These are phyloP conservation scores for Microchirus variegatus DNA, from an alignment of 2,797 vertebrate genomes.

Conservation along the genomic window DNA sequence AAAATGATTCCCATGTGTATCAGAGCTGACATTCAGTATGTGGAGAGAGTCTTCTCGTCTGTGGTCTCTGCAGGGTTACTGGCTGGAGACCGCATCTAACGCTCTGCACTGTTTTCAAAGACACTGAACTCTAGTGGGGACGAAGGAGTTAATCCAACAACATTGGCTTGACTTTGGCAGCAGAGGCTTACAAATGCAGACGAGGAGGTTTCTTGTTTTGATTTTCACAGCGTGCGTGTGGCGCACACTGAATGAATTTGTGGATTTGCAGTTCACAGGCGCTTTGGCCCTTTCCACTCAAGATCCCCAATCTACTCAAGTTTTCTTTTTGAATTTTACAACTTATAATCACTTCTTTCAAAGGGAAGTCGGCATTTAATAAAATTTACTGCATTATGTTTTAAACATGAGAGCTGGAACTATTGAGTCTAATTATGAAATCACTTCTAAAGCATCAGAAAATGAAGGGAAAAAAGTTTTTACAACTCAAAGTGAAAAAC, in stretches of 20 bases:
- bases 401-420: no score
- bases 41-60: constrained; percentile 44
- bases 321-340: not conserved
- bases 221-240: constrained; percentile 27
- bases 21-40: constrained; percentile 34
- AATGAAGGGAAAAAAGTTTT: no score
- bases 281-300: constrained; percentile 2
- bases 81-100: constrained; percentile 47
- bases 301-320: not conserved
- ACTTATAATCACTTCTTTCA: not conserved
- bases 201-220: constrained; percentile 48
- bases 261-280: constrained; percentile 25
- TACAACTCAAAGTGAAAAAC: no score
- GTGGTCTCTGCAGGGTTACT: constrained; percentile 50
- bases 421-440: no score
- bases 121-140: constrained; percentile 20
- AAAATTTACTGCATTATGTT: no score
- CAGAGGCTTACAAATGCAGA: constrained; percentile 37
- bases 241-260: constrained; percentile 17
- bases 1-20: constrained; percentile 54
- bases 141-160: constrained; percentile 54
- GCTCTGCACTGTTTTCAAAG: constrained; percentile 54
- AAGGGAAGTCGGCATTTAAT: no score
- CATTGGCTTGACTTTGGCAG: constrained; percentile 62
- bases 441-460: no score